phyloP scores from a whole-genome alignment of 2,888 invertebrate species.

The Trisateles emortualis region DNA sequence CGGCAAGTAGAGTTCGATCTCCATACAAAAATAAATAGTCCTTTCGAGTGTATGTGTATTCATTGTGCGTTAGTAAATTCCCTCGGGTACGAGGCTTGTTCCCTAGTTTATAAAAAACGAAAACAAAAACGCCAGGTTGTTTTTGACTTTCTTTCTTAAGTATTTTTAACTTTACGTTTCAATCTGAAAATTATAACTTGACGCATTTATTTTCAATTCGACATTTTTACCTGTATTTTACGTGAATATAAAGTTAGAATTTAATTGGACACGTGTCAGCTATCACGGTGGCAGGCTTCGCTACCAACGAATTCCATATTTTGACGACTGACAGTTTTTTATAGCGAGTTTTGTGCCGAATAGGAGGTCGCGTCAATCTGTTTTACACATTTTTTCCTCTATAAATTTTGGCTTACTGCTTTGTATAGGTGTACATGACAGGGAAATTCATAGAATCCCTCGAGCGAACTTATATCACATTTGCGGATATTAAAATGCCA shows the following conservation, averaged over 20 bases:
- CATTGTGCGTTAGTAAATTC: too few relatives aligned
- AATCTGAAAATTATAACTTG: constrained; percentile 1
- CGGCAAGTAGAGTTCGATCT: too few relatives aligned
- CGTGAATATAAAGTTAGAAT: constrained; percentile 48
- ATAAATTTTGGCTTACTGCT: constrained; percentile 21
- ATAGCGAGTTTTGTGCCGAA: constrained; percentile 24
- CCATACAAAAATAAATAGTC: too few relatives aligned
- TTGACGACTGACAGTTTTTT: constrained; percentile 45
- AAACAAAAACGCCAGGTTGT: too few relatives aligned
- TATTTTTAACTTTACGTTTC: too few relatives aligned
- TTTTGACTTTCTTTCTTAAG: too few relatives aligned
- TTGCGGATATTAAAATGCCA: constrained; percentile 34
- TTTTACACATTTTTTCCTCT: constrained; percentile 27
- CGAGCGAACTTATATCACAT: constrained; percentile 24
- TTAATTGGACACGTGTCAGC: constrained; percentile 61
- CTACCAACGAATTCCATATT: constrained; percentile 48
- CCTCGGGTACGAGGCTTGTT: too few relatives aligned
- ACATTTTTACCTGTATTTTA: constrained; percentile 44
- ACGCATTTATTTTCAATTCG: constrained; percentile 24
- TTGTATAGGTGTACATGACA: constrained; percentile 29
- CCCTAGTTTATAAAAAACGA: too few relatives aligned
- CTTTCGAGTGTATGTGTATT: too few relatives aligned
- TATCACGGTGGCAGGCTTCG: constrained; percentile 47
- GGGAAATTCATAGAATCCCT: constrained; percentile 19
- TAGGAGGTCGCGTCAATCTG: constrained; percentile 26